A percentile compares a stretch with the other conserved stretches of the same genome.
Conservation (phyloP, 2,888 invertebrate species). For the Zhengitettix transpicula region DNA sequence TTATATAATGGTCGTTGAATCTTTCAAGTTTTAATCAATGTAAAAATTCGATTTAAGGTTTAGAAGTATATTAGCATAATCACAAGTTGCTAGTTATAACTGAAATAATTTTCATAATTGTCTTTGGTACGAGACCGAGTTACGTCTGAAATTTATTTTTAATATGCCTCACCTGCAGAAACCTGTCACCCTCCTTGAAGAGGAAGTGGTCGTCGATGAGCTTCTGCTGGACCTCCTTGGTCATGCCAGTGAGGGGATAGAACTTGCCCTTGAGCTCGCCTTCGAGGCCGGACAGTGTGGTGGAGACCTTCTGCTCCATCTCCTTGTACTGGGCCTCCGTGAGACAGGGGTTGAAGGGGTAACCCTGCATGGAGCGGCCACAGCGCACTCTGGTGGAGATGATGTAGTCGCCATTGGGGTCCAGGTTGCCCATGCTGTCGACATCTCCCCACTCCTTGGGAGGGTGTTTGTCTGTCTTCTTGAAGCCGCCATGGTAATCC, state of each 20-base stretch:
- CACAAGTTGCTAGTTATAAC: too few species aligned
- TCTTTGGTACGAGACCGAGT: too few species aligned
- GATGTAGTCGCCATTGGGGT: constrained; percentile 79
- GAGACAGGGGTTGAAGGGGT: constrained; percentile 94
- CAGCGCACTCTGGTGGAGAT: constrained; percentile 93
- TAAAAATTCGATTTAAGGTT: too few species aligned
- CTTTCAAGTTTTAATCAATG: too few species aligned
- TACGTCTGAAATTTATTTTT: too few species aligned
- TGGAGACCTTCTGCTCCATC: constrained; percentile 82
- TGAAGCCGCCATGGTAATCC: constrained; percentile 92
- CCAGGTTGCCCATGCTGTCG: constrained; percentile 74
- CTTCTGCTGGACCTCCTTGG: constrained; percentile 88
- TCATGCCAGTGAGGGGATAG: constrained; percentile 90
- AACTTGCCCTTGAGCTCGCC: constrained; percentile 89
- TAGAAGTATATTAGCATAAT: too few species aligned
- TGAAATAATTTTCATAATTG: too few species aligned
- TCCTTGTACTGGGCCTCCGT: constrained; percentile 94
- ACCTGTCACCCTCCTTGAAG: constrained; percentile 91
- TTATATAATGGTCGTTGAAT: too few species aligned
- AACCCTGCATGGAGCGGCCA: constrained; percentile 79
- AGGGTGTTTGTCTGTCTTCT: constrained; percentile 87
- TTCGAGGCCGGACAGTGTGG: constrained; percentile 63
- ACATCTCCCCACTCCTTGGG: constrained; percentile 89
- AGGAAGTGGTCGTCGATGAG: constrained; percentile 96
- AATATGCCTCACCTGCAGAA: constrained; percentile 35